A percentile compares a stretch with the other conserved stretches of the same genome.
phyloP scores from a whole-genome alignment of 2,113 vertebrate species.

The Urocolius indicus region DNA sequence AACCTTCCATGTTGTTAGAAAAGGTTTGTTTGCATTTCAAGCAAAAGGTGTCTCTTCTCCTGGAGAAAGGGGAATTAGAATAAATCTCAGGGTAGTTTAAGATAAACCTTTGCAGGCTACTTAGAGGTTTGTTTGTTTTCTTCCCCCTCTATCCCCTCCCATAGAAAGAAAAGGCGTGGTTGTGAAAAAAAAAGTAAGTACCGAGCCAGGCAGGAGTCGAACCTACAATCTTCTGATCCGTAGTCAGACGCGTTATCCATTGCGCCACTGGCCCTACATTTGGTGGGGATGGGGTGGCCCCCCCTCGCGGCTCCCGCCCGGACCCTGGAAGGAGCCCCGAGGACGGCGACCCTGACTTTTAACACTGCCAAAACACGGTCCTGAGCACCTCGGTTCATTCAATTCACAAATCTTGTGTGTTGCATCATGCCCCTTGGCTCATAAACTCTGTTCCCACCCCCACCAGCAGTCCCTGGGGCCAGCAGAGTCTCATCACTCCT shows the following conservation, averaged over 20 bases:
- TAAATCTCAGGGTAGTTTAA: neutral
- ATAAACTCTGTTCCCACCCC: neutral
- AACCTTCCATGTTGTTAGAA: neutral
- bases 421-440: neutral
- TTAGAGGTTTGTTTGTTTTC: neutral
- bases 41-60: neutral
- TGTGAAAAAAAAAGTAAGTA: too few species aligned
- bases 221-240: constrained; percentile 81
- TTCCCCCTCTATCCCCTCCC: too few species aligned
- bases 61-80: neutral
- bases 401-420: neutral
- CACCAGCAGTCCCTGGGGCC: neutral
- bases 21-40: neutral
- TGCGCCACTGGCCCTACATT: constrained; percentile 69
- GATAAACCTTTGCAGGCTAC: neutral
- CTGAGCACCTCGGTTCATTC: neutral
- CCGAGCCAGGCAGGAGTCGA: constrained; percentile 83
- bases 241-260: constrained; percentile 78
- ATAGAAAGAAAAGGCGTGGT: too few species aligned
- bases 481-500: neutral
- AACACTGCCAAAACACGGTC: too few species aligned
- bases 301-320: too few species aligned
- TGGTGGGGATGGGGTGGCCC: too few species aligned
- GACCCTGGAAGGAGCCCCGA: too few species aligned
- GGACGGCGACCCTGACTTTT: too few species aligned